Conservation (phyloP, 1,140 invertebrate genomes). For the Bombus haemorrhoidalis region DNA sequence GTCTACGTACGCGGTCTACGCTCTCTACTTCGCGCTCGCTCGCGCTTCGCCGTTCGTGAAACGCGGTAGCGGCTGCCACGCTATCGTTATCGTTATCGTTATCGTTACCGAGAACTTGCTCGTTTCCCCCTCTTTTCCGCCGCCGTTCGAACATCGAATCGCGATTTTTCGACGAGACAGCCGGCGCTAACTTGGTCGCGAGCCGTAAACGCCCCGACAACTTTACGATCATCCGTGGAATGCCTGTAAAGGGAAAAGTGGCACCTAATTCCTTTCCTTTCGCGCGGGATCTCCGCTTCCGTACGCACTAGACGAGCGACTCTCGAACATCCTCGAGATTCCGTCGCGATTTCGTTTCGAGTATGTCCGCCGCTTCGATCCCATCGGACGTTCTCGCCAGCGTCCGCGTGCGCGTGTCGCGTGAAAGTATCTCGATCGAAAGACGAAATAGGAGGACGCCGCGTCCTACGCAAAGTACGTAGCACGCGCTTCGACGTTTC, state of each 20-base stretch:
- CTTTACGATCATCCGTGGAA: not conserved
- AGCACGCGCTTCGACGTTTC: not conserved
- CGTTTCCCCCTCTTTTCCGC: accelerated
- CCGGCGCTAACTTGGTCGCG: not conserved
- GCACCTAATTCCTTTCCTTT: too few relatives aligned
- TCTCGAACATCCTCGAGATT: not conserved
- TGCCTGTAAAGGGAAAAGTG: not conserved
- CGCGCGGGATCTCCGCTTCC: not conserved
- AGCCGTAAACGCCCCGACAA: not conserved
- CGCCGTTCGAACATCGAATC: not conserved
- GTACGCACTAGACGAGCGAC: not conserved
- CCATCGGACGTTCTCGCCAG: not conserved
- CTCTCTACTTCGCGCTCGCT: not conserved
- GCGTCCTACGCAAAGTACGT: too few relatives aligned
- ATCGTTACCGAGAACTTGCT: not conserved
- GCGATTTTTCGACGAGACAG: not conserved
- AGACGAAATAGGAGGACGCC: not conserved
- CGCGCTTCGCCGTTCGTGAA: too few relatives aligned
- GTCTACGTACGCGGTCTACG: conserved; percentile 20
- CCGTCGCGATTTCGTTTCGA: not conserved
- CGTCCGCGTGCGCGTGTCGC: not conserved
- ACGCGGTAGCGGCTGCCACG: not conserved
- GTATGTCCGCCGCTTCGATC: not conserved
- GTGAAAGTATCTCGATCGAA: too few relatives aligned
- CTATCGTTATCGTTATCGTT: too few relatives aligned